Evolutionary conservation across 2,797 vertebrate genomes (phyloP), one percentile per base, ranked within the genome.

Genomic region (Aplochiton taeniatus): DNA sequence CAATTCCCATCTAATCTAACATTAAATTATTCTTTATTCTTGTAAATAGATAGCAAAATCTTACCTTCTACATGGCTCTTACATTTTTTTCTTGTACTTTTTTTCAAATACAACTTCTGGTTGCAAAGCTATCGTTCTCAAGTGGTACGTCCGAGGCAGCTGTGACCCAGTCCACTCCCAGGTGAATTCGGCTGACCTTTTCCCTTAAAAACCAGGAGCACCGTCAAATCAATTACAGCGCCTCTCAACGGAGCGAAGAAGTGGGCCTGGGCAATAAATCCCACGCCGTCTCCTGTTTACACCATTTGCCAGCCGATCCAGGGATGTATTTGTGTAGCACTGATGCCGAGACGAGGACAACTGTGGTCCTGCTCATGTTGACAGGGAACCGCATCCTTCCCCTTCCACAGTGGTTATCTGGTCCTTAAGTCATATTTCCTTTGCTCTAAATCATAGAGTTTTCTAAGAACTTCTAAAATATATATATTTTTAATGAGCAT

Each of bases 181-280:
- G 63, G 65, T 82, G 65, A 79, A 68, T 56, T 42, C 59, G 61
- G 57, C 55, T 53, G 47, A 41, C 55, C 45, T 79, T 77, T 66
- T 65, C 53, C 72, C 69, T 57, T 58, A 45, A 57, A n/a, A 65
- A 61, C 58, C 45, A 65, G 59, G n/a, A 55, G 65, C 50, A 58
- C 56, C 48, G n/a, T 71, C 68, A 61, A 75, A 69, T 65, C 69
- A 69, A 76, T 74, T 72, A 73, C 69, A 54, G 63, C 54, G 51
- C 56, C 47, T 42, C 47, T 58, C 31, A 49, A 41, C 64, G 58
- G 61, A 66, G 76, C 71, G 50, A 45, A 59, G 74, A 77, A 73
- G 56, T 69, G 66, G 79, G 74, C 64, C 76, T 70, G 72, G 67
- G 74, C 61, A 17, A 75, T 82, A 73, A 73, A 79, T 79, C 58